Base-by-base conservation (phyloP, 2,888 invertebrate genomes). In the Caenorhabditis imperialis region DNA sequence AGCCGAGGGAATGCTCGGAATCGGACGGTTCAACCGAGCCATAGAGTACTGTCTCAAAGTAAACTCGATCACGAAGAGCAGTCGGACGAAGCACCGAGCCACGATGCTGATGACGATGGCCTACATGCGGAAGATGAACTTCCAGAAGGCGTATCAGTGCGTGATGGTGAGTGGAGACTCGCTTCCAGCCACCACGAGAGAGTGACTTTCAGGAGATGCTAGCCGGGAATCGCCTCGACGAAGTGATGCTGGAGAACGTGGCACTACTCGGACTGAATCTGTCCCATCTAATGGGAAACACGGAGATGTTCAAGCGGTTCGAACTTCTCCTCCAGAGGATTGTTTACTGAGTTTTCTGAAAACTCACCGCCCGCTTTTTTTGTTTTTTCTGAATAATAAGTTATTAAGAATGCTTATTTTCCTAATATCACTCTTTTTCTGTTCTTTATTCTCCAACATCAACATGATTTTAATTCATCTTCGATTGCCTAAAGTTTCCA, bases 231-330 rank as follows among this genome's bases (percentile, higher is more conserved):
- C 20, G 10, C 8, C 67, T 74, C 22, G 74, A 74, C 30, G 61
- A 74, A 22, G 3, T 33, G 1, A 74, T 74, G 74, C 50, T 74
- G 6, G 74, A 74, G 35, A 74, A 67, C 40, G 57, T 74, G 18
- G 57, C 67, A n/a, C 45, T 67, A 1, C 57, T 74, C 33, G 74
- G 74, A 16, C 23, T 74, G 14, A 57, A 51, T 16, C n/a, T 74
- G 35, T 50, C 74, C 27, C 61, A 74, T 67, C 27, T 57, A 35
- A 67, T 74, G 61, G 57, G 60, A 12, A 74, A 74, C 27, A n/a
- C 33, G 22, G 37, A 48, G 22, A 35, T 74, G 62, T 54, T 67
- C 40, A 51, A 55, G 12, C 33, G 18, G 5, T 74, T 74, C 37
- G 35, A 55, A 16, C 5, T 8, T 2, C 18, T 74, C 37, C 27